Conservation (phyloP, 2,113 vertebrate genomes). For the Eonycteris spelaea region DNA sequence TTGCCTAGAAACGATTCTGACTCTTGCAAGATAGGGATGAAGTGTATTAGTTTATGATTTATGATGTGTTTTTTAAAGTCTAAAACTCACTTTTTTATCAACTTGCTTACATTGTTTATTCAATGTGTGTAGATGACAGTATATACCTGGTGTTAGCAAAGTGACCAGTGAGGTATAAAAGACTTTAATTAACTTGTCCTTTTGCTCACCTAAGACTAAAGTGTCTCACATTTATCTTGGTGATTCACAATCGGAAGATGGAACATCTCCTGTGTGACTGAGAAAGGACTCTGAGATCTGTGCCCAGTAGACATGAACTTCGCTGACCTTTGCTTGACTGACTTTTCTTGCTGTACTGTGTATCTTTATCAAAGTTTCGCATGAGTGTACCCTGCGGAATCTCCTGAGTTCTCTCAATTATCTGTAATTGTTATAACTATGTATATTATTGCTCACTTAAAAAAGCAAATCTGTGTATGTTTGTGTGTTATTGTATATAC, state of each 20-base stretch:
- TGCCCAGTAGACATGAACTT: neutral
- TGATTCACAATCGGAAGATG: neutral
- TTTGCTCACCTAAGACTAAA: neutral
- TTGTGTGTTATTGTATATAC: neutral
- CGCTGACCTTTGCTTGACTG: neutral
- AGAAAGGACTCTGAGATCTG: neutral
- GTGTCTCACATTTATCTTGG: neutral
- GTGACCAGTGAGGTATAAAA: neutral
- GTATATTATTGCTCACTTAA: neutral
- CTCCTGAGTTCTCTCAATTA: neutral
- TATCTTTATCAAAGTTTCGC: neutral
- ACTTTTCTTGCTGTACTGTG: neutral
- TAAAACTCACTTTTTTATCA: neutral
- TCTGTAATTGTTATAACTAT: neutral
- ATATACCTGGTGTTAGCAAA: neutral
- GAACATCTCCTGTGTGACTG: neutral
- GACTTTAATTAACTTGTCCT: neutral
- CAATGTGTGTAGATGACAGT: neutral
- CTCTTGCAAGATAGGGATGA: neutral
- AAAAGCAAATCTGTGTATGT: neutral
- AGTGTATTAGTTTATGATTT: neutral
- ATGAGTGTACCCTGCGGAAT: neutral
- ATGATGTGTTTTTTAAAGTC: neutral
- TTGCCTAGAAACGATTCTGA: neutral
- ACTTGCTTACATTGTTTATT: neutral